Percentiles rank a stretch among this genome's conserved stretches.
Conservation (phyloP, 1,140 invertebrate genomes). For the Papilio aristodemus region DNA sequence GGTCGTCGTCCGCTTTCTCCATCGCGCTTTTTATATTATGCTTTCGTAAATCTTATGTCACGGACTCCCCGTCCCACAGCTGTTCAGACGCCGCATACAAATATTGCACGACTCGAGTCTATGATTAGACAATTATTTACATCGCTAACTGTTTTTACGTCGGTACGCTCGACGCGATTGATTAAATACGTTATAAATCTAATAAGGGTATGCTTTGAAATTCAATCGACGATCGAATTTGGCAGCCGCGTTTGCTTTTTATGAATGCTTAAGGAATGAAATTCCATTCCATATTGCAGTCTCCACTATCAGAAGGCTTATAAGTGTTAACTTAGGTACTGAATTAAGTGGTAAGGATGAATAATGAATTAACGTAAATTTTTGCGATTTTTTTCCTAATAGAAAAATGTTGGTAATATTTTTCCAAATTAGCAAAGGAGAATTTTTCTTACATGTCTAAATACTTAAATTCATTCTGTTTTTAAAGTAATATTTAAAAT, state of each 20-base stretch:
- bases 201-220: slow-evolving; percentile 50
- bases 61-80: slow-evolving; percentile 27
- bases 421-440: too few species aligned
- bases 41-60: slow-evolving; percentile 60
- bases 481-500: too few species aligned
- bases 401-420: too few species aligned
- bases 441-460: too few species aligned
- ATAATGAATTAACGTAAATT: too few species aligned
- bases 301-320: neutral
- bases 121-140: slow-evolving; percentile 36
- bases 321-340: neutral
- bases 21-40: slow-evolving; percentile 45
- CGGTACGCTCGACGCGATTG: slow-evolving; percentile 45
- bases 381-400: too few species aligned
- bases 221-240: slow-evolving; percentile 6
- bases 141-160: slow-evolving; percentile 44
- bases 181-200: slow-evolving; percentile 46
- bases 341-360: neutral
- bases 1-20: slow-evolving; percentile 67
- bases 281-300: slow-evolving; percentile 14
- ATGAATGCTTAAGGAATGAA: slow-evolving; percentile 15
- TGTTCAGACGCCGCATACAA: slow-evolving; percentile 15
- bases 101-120: slow-evolving; percentile 11
- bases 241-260: slow-evolving; percentile 23
- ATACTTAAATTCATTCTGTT: too few species aligned